Evolutionary conservation across 53 echinoderm and acorn worm genomes (phyloP).

Genomic region (Antedon mediterranea): DNA sequence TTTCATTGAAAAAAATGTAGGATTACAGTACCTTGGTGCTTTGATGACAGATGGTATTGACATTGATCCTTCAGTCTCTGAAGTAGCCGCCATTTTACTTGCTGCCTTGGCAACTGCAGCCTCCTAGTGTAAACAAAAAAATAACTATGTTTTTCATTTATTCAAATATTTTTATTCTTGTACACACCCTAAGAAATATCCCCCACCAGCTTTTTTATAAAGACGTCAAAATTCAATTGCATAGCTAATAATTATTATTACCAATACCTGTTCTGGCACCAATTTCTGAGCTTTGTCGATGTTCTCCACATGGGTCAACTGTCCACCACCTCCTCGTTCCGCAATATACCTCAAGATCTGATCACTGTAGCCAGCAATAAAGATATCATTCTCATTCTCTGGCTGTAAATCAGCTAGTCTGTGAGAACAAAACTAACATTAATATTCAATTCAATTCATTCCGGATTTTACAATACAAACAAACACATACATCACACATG

Average conservation of each 20-base stretch:
- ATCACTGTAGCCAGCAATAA: constrained; percentile 84
- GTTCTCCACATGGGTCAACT: constrained; percentile 85
- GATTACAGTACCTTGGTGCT: background rate
- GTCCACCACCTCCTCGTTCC: constrained; percentile 79
- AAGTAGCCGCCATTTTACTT: background rate
- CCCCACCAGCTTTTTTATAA: too few species aligned
- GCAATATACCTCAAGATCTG: constrained; percentile 89
- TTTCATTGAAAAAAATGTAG: too few species aligned
- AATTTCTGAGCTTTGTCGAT: constrained; percentile 79
- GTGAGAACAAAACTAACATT: too few species aligned
- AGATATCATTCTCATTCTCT: constrained; percentile 59
- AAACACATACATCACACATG: too few species aligned
- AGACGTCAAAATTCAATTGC: too few species aligned
- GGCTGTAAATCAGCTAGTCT: background rate
- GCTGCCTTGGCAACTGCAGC: background rate
- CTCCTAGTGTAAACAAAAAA: background rate
- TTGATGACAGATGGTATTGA: background rate
- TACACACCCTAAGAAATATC: too few species aligned
- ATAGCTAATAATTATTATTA: too few species aligned
- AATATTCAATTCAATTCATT: too few species aligned
- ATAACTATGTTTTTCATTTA: background rate
- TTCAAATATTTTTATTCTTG: background rate
- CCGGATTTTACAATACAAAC: too few species aligned
- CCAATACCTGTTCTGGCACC: constrained; percentile 37
- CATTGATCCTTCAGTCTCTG: background rate